A percentile compares a stretch with the other conserved stretches of the same genome.
These are phyloP conservation scores for Seira sanloemensis DNA, from an alignment of 2,888 invertebrate species.

Conservation along the genomic window DNA sequence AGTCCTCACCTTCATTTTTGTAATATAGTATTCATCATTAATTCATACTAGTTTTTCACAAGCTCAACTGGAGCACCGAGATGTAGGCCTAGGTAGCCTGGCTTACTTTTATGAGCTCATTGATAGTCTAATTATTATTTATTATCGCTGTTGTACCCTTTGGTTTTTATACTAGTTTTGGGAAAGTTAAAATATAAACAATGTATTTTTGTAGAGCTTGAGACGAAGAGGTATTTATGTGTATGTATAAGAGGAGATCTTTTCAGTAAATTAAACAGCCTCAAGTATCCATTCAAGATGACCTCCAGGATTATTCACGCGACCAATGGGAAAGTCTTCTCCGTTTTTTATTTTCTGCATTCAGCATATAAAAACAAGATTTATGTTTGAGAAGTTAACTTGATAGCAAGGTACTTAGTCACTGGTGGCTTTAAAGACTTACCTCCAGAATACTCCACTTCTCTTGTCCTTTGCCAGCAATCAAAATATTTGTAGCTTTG, in stretches of 20 bases:
- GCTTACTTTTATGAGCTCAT: not conserved
- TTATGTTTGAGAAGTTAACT: not conserved
- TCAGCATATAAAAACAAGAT: slow-evolving; percentile 6
- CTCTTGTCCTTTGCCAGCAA: slow-evolving; percentile 70
- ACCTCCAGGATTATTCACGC: slow-evolving; percentile 72
- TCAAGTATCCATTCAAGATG: slow-evolving; percentile 71
- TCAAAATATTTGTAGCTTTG: slow-evolving; percentile 79
- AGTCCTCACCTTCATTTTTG: no score
- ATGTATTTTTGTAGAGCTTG: slow-evolving; percentile 13
- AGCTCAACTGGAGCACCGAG: no score
- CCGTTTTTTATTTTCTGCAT: slow-evolving; percentile 68
- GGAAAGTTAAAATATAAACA: no score
- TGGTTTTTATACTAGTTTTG: slow-evolving; percentile 13
- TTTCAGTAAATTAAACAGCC: slow-evolving; percentile 29
- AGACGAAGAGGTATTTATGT: slow-evolving; percentile 21
- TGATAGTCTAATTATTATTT: not conserved
- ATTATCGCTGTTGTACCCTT: slow-evolving; percentile 15
- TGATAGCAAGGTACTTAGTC: no score
- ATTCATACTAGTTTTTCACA: no score
- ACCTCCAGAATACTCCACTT: slow-evolving; percentile 86
- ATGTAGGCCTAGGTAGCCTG: no score
- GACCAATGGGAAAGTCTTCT: slow-evolving; percentile 71
- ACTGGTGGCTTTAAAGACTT: no score
- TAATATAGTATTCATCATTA: no score
- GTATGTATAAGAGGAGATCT: not conserved